These are phyloP conservation scores for Heliconius cydno DNA, from an alignment of 2,888 invertebrate genomes.

Conservation along the genomic window DNA sequence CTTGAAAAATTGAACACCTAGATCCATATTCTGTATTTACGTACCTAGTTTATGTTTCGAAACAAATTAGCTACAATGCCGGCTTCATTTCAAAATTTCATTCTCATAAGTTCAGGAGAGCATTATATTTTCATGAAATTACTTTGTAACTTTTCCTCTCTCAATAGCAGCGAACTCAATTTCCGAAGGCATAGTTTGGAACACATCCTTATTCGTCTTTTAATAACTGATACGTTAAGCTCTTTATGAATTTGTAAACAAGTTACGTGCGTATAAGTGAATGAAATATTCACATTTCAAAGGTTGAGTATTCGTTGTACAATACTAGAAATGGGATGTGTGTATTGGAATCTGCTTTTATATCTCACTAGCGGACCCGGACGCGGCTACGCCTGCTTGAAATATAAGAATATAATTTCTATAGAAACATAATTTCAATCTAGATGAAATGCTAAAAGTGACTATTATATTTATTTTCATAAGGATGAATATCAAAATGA, in stretches of 20 bases:
- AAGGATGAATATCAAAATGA: too few species aligned
- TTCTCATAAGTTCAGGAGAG: constrained; percentile 74
- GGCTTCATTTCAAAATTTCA: constrained; percentile 55
- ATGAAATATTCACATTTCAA: background rate
- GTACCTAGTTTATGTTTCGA: constrained; percentile 21
- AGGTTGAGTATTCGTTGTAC: background rate
- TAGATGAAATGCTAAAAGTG: too few species aligned
- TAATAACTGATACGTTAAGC: constrained; percentile 59
- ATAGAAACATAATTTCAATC: too few species aligned
- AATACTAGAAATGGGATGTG: background rate
- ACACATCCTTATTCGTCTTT: constrained; percentile 65
- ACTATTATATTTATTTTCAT: too few species aligned
- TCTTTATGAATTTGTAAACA: constrained; percentile 48
- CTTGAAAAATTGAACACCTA: background rate
- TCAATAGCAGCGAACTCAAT: constrained; percentile 73
- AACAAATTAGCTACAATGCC: constrained; percentile 30
- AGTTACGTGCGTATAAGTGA: background rate
- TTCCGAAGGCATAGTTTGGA: constrained; percentile 73
- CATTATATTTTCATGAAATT: constrained; percentile 81
- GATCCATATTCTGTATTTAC: constrained; percentile 10
- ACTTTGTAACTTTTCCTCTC: constrained; percentile 78
- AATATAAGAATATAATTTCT: too few species aligned
- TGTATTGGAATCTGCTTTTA: background rate
- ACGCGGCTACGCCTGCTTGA: too few species aligned
- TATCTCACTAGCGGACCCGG: too few species aligned